Evolutionary conservation across 2,113 vertebrate species (phyloP).

Genomic region (Dolichallabes microphthalmus): DNA sequence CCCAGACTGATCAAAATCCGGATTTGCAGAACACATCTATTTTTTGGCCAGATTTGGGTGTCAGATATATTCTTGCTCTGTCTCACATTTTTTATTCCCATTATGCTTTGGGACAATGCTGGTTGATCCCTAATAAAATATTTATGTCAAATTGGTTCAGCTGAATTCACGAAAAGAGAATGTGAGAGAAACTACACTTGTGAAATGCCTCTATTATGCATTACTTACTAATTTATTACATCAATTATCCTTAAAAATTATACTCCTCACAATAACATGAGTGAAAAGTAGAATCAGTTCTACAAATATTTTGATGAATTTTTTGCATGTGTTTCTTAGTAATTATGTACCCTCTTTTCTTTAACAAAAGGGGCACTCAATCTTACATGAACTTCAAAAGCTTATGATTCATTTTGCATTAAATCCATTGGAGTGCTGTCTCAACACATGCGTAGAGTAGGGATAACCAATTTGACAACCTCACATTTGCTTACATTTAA

Average conservation of each 20-base stretch:
- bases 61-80: slow-evolving; percentile 41
- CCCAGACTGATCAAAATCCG: slow-evolving; percentile 75
- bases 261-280: background rate
- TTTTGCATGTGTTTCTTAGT: background rate
- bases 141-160: background rate
- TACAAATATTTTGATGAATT: background rate
- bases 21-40: slow-evolving; percentile 61
- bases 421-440: background rate
- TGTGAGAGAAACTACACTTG: background rate
- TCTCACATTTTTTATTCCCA: background rate
- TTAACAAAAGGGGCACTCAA: background rate
- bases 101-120: background rate
- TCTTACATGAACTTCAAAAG: background rate
- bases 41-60: slow-evolving; percentile 68
- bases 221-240: background rate
- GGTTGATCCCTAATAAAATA: background rate
- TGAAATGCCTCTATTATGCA: background rate
- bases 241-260: background rate
- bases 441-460: background rate
- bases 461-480: background rate
- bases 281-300: background rate
- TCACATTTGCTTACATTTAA: background rate
- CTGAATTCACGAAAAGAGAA: background rate
- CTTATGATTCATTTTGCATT: background rate
- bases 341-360: background rate